A percentile compares a stretch with the other conserved stretches of the same genome.
These are phyloP conservation scores for Delphinus delphis DNA, from an alignment of 2,113 vertebrate species.

Conservation along the genomic window DNA sequence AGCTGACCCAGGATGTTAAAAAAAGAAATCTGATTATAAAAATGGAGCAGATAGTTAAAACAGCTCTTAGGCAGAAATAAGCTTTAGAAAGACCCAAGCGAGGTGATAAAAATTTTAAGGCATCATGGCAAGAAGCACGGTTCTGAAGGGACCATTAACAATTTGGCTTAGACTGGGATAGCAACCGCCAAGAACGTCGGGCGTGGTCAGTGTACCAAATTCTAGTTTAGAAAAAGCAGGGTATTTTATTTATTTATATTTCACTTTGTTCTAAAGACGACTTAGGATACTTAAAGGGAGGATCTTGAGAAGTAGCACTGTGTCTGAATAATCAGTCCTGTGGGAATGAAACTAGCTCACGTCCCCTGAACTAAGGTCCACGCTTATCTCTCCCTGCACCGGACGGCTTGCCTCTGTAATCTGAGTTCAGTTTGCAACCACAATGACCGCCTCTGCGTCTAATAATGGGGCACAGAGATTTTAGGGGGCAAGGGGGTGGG, in stretches of 20 bases:
- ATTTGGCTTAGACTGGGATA: slow-evolving; percentile 29
- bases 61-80: slow-evolving; percentile 46
- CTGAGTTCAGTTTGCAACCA: neutral
- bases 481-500: neutral
- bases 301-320: neutral
- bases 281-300: neutral
- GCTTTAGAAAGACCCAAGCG: slow-evolving; percentile 37
- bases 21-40: slow-evolving; percentile 64
- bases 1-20: slow-evolving; percentile 68
- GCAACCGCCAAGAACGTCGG: slow-evolving; percentile 49
- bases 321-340: neutral
- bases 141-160: slow-evolving; percentile 56
- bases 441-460: neutral
- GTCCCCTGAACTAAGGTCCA: neutral
- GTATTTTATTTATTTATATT: neutral
- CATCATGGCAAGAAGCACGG: neutral
- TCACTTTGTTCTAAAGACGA: slow-evolving; percentile 9
- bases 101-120: slow-evolving; percentile 32
- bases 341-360: neutral
- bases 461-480: slow-evolving; percentile 5
- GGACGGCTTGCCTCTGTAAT: neutral
- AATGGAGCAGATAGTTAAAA: slow-evolving; percentile 69
- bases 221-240: slow-evolving; percentile 1
- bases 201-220: slow-evolving; percentile 45
- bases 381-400: neutral